Percentiles rank a stretch among this genome's conserved stretches.
phyloP scores from a whole-genome alignment of 2,797 vertebrate species.

The Mormyrus hasselquistii region DNA sequence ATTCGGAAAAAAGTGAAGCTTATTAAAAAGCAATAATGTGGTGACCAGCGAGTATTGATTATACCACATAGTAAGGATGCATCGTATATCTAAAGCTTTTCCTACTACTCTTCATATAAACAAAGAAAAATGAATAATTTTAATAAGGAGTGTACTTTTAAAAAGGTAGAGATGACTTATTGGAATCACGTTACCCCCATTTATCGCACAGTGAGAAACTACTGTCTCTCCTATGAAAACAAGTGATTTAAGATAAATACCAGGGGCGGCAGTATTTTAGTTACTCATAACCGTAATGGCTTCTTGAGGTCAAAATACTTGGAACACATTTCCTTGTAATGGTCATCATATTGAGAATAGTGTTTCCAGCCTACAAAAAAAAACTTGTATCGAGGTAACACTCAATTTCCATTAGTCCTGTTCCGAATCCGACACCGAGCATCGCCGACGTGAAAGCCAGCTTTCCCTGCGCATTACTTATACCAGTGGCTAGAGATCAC shows the following conservation, averaged over 20 bases:
- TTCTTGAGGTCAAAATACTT: not conserved
- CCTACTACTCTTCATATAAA: not conserved
- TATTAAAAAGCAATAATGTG: not conserved
- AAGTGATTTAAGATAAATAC: not conserved
- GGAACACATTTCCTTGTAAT: not conserved
- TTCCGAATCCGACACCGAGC: not conserved
- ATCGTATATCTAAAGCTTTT: not conserved
- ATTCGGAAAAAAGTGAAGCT: not conserved
- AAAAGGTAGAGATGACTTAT: not conserved
- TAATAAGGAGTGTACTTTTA: not conserved
- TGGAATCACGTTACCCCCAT: not conserved
- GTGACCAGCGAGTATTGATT: not conserved
- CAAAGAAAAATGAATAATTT: not conserved
- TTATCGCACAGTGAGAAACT: not conserved
- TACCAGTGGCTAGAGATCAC: not conserved
- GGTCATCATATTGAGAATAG: not conserved
- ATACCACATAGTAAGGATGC: not conserved
- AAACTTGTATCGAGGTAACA: not conserved
- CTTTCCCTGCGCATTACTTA: not conserved
- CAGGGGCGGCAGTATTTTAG: not conserved
- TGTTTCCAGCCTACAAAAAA: not conserved
- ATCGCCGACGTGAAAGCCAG: not conserved
- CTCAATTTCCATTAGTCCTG: not conserved
- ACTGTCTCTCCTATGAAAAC: not conserved
- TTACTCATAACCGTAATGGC: not conserved